Conservation (phyloP, 1,140 invertebrate genomes). For the Drosophila funebris region DNA sequence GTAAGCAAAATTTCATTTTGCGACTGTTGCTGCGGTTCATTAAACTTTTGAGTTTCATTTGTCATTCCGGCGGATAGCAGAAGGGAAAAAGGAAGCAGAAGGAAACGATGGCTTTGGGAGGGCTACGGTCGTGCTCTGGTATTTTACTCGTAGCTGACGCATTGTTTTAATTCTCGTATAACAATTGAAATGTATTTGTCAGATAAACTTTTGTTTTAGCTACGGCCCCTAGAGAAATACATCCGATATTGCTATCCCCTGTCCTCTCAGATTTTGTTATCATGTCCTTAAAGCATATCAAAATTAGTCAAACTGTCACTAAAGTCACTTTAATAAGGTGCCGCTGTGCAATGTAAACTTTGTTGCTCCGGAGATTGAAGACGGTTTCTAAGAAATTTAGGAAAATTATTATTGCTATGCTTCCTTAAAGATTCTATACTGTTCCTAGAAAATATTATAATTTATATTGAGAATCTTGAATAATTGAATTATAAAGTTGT, state of each 20-base stretch:
- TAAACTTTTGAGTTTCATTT: slow-evolving; percentile 78
- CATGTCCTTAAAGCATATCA: slow-evolving; percentile 7
- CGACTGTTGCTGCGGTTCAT: slow-evolving; percentile 73
- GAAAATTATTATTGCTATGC: too few species aligned
- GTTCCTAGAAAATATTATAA: too few species aligned
- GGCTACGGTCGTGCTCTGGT: not conserved
- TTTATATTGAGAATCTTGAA: too few species aligned
- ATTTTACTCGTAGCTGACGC: slow-evolving; percentile 25
- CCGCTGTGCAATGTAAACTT: not conserved
- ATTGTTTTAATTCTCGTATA: slow-evolving; percentile 52
- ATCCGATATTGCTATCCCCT: not conserved
- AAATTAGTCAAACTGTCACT: slow-evolving; percentile 17
- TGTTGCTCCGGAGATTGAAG: too few species aligned
- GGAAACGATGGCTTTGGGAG: not conserved
- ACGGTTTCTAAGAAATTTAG: too few species aligned
- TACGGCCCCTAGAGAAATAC: slow-evolving; percentile 26
- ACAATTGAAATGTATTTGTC: slow-evolving; percentile 80
- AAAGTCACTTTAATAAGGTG: slow-evolving; percentile 5
- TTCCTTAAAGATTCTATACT: too few species aligned
- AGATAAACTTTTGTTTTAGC: slow-evolving; percentile 72
- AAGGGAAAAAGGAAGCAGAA: not conserved
- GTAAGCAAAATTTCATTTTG: slow-evolving; percentile 59
- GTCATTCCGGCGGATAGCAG: slow-evolving; percentile 40
- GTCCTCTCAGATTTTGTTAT: not conserved
- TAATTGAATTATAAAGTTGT: too few species aligned